Evolutionary conservation across 2,797 vertebrate genomes (phyloP).

Genomic region (Triplophysa bombifrons): DNA sequence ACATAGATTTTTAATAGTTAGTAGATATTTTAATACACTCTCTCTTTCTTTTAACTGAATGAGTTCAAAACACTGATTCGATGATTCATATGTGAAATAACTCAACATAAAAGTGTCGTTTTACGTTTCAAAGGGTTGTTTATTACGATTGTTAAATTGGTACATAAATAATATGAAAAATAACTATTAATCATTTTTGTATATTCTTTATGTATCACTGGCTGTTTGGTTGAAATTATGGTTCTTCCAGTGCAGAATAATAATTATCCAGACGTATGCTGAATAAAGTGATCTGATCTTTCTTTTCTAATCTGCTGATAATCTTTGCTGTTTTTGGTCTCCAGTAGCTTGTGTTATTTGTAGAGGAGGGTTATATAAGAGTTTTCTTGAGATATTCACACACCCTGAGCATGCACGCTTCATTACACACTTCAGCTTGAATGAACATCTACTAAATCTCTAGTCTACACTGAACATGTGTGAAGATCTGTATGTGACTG

Average conservation of each 20-base stretch:
- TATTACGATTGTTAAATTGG: too few species aligned
- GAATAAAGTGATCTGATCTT: not conserved
- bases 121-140: too few species aligned
- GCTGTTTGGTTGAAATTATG: not conserved
- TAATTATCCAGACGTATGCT: not conserved
- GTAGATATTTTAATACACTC: too few species aligned
- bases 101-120: too few species aligned
- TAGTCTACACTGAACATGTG: not conserved
- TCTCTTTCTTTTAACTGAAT: too few species aligned
- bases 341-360: conserved; percentile 14
- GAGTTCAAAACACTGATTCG: too few species aligned
- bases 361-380: conserved; percentile 38
- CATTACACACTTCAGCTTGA: conserved; percentile 23
- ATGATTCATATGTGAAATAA: too few species aligned
- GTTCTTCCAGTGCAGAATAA: not conserved
- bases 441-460: not conserved
- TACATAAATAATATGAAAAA: too few species aligned
- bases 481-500: not conserved
- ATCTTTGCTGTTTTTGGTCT: not conserved
- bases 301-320: not conserved
- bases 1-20: too few species aligned
- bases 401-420: conserved; percentile 17
- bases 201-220: not conserved
- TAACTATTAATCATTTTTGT: too few species aligned
- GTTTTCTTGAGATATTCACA: conserved; percentile 29